Percentiles rank a stretch among this genome's conserved stretches.
phyloP scores from a whole-genome alignment of 2,797 vertebrate genomes.

The Pterois miles region DNA sequence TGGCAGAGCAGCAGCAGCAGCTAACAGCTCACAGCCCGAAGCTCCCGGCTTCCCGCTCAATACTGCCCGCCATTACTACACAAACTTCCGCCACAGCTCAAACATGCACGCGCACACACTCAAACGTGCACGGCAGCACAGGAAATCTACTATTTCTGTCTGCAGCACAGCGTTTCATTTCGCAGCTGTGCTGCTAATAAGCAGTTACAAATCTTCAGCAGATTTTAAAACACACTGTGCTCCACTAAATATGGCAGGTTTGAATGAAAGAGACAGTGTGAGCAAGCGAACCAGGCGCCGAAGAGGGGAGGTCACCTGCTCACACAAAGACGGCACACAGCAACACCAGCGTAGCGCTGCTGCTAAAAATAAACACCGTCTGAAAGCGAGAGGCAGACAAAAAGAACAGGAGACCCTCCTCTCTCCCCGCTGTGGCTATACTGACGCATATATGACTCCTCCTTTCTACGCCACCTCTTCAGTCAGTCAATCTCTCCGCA shows the following conservation, averaged over 20 bases:
- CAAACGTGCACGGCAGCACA: constrained; percentile 43
- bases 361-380: constrained; percentile 84
- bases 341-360: constrained; percentile 71
- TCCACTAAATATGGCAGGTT: not conserved
- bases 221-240: constrained; percentile 3
- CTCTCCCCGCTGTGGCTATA: constrained; percentile 45
- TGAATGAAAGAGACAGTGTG: constrained; percentile 22
- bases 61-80: constrained; percentile 62
- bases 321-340: constrained; percentile 78
- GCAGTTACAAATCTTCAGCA: not conserved
- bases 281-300: constrained; percentile 14
- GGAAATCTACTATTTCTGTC: constrained; percentile 41
- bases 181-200: not conserved
- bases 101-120: constrained; percentile 39
- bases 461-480: constrained; percentile 30
- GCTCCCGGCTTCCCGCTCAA: constrained; percentile 71
- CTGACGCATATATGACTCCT: constrained; percentile 39
- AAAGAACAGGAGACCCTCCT: constrained; percentile 64
- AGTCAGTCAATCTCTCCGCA: constrained; percentile 33
- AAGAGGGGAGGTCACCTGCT: constrained; percentile 65
- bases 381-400: constrained; percentile 49
- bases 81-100: constrained; percentile 61
- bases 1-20: constrained; percentile 50
- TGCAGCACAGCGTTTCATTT: not conserved
- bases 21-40: constrained; percentile 56